Conservation (phyloP, 2,113 vertebrate genomes). For the Grallaria varia region DNA sequence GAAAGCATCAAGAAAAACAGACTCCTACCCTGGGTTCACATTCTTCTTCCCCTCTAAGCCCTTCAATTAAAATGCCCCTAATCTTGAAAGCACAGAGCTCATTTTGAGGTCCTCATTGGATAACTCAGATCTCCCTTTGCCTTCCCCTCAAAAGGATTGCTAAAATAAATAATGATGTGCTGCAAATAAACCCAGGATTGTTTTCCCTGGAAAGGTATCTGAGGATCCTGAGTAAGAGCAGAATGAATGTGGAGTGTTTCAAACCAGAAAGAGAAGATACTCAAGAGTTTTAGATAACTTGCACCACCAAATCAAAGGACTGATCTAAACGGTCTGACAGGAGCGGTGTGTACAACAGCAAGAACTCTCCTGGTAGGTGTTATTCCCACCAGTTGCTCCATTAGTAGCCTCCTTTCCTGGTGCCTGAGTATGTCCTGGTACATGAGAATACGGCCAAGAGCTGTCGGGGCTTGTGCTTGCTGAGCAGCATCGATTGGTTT, state of each 20-base stretch:
- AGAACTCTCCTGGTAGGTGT: background rate
- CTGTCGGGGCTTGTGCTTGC: background rate
- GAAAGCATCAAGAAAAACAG: background rate
- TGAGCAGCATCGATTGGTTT: background rate
- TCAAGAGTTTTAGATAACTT: background rate
- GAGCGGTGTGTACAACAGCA: fast-evolving
- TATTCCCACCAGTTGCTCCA: background rate
- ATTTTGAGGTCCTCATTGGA: background rate
- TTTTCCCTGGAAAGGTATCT: conserved; percentile 61
- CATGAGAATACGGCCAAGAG: background rate
- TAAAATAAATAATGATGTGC: conserved; percentile 30
- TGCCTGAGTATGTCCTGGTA: background rate
- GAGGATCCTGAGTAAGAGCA: background rate
- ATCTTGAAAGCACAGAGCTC: background rate
- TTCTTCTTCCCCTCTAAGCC: background rate
- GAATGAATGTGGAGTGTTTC: background rate
- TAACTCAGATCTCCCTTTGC: background rate
- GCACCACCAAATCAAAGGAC: background rate
- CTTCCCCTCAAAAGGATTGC: background rate
- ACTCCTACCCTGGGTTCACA: background rate
- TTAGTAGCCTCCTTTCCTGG: background rate
- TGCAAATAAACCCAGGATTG: conserved; percentile 45
- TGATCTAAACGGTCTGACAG: background rate
- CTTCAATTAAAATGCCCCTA: background rate
- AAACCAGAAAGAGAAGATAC: background rate